These are phyloP conservation scores for Lasiurus cinereus DNA, from an alignment of 2,113 vertebrate genomes.

Conservation along the genomic window DNA sequence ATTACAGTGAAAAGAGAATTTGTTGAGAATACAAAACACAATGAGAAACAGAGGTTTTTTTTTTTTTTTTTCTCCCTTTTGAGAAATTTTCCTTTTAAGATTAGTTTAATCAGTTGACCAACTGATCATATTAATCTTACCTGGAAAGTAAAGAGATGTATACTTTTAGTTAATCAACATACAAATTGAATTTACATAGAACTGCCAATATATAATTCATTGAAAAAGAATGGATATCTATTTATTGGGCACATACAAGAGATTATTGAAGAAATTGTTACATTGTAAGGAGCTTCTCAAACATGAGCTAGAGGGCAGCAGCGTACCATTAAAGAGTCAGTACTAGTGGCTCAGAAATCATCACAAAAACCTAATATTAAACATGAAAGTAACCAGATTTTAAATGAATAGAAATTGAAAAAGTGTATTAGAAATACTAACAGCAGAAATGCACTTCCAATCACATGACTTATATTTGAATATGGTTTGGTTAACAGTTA, in stretches of 20 bases:
- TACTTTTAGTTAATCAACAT: background rate
- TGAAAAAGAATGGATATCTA: background rate
- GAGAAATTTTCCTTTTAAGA: background rate
- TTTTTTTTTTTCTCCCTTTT: background rate
- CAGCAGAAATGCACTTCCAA: slow-evolving; percentile 36
- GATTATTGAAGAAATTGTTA: background rate
- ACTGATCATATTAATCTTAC: background rate
- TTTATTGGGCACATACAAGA: background rate
- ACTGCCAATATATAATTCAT: background rate
- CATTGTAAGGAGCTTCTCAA: background rate
- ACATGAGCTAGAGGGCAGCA: slow-evolving; percentile 87
- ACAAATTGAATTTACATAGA: background rate
- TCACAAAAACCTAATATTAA: background rate
- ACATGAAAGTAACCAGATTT: slow-evolving; percentile 37
- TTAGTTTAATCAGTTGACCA: background rate
- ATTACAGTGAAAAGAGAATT: background rate
- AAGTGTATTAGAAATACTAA: slow-evolving; percentile 14
- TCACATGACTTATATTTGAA: slow-evolving; percentile 53
- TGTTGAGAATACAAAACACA: background rate
- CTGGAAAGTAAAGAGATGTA: background rate
- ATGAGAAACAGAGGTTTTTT: background rate
- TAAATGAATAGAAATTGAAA: slow-evolving; percentile 64
- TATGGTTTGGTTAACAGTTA: slow-evolving; percentile 60
- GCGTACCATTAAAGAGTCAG: background rate
- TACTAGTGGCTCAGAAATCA: background rate